Base-by-base conservation (phyloP, 92 coral and sea anemone species). In the Montipora capitata region DNA sequence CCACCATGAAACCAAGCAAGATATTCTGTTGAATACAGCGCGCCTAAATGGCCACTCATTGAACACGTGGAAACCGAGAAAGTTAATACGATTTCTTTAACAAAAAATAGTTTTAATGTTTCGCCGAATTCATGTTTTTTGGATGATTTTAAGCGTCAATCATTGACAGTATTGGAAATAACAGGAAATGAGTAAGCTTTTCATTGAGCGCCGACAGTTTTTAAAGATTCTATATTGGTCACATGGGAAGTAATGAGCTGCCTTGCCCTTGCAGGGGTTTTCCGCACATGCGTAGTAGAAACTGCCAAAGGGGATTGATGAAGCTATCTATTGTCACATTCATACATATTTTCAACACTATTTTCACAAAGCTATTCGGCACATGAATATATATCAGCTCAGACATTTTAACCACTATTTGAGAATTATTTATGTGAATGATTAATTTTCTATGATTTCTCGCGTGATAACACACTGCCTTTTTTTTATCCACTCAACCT, bases 381-480 rank as follows among this genome's bases (percentile, higher is more conserved):
- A n/a, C 62, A 62, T 42, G 20, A 48, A 20, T 27, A 27, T 27
- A 48, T 13, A 14, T 5, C 10, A 52, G 72, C 74, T 72, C 87
- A 83, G 61, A 70, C 78, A 45, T 71, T 82, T 43, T 39, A 82
- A 54, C 17, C 41, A 49, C 41, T 16, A 70, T 41, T 54, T 40
- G 54, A 9, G 2, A 17, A 54, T 40, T 52, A 81, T 16, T 58
- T n/a, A 82, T 27, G 35, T 27, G 35, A 27, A 27, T 27, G 6
- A 54, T 57, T 41, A 17, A 72, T 72, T 59, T 27, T 17, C 64
- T 41, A 40, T 72, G 59, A 42, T 44, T 17, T 72, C 20, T 16
- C 59, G 39, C 72, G 7, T 18, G n/a, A 38, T 54, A 13, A 3
- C 15, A 54, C 51, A 5, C 42, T 10, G 6, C 2, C 16, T 78